These are phyloP conservation scores for Callyntrura sp. DNA, from an alignment of 2,888 invertebrate genomes.

Conservation along the genomic window DNA sequence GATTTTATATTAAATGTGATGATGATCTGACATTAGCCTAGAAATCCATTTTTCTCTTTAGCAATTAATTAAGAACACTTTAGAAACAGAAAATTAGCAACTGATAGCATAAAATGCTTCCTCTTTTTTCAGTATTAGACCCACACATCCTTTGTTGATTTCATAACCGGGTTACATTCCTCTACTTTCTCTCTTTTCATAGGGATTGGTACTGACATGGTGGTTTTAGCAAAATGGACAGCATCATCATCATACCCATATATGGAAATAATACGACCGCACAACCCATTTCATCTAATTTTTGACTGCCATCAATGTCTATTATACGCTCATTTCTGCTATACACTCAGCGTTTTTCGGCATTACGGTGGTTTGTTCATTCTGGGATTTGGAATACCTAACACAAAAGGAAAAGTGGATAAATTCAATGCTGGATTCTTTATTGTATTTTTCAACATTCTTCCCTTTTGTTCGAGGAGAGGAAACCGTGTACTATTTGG, in stretches of 20 bases:
- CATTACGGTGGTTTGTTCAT: neutral
- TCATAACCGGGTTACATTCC: too few species aligned
- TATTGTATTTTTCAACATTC: too few species aligned
- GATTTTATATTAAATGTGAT: neutral
- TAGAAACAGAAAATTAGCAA: too few species aligned
- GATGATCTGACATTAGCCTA: neutral
- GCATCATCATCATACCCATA: neutral
- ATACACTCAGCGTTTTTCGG: slow-evolving; percentile 17
- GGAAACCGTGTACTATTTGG: neutral
- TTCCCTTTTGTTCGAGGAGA: neutral
- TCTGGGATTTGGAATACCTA: neutral
- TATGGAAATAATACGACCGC: slow-evolving; percentile 4
- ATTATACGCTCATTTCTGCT: slow-evolving; percentile 53
- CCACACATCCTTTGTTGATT: too few species aligned
- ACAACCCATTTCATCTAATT: slow-evolving; percentile 59
- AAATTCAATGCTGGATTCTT: too few species aligned
- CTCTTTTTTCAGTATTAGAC: too few species aligned
- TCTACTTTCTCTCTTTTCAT: too few species aligned
- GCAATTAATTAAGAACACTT: too few species aligned
- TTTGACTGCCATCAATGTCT: slow-evolving; percentile 36
- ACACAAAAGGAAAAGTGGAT: neutral
- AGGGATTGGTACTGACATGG: neutral
- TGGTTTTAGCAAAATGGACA: slow-evolving; percentile 12
- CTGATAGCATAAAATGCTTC: too few species aligned
- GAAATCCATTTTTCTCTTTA: neutral